Percentiles rank a stretch among this genome's conserved stretches.
These are phyloP conservation scores for Xylota segnis DNA, from an alignment of 2,888 invertebrate genomes.

Conservation along the genomic window DNA sequence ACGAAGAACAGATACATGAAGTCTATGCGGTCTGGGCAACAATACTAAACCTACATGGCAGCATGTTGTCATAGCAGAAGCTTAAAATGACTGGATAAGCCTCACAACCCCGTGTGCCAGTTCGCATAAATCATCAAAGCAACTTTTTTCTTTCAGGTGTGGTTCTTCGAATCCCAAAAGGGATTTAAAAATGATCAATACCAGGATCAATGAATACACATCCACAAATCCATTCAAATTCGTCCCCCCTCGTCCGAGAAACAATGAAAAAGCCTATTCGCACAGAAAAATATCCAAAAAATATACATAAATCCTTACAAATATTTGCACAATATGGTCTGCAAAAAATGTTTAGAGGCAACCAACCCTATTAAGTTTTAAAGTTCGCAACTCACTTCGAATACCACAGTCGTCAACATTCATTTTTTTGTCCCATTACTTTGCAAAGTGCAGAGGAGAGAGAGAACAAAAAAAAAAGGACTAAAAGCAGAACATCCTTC, in stretches of 20 bases:
- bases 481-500: conserved; percentile 27
- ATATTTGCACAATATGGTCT: conserved; percentile 20
- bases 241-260: background rate
- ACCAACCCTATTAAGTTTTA: background rate
- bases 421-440: conserved; percentile 7
- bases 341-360: background rate
- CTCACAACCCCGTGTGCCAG: too few species aligned
- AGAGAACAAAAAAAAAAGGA: background rate
- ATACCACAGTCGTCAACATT: background rate
- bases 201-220: background rate
- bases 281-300: background rate
- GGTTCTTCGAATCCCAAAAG: background rate
- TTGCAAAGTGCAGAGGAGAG: background rate
- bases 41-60: too few species aligned
- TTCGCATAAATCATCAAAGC: too few species aligned
- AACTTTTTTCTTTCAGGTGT: background rate
- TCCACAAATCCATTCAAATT: background rate
- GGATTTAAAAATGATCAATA: background rate
- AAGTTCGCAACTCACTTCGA: background rate
- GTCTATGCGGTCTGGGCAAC: too few species aligned
- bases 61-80: too few species aligned
- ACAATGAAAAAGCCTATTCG: conserved; percentile 2
- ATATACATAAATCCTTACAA: background rate
- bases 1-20: too few species aligned
- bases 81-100: too few species aligned